Evolutionary conservation across 2,113 vertebrate species (phyloP).

Genomic region (Puma concolor): DNA sequence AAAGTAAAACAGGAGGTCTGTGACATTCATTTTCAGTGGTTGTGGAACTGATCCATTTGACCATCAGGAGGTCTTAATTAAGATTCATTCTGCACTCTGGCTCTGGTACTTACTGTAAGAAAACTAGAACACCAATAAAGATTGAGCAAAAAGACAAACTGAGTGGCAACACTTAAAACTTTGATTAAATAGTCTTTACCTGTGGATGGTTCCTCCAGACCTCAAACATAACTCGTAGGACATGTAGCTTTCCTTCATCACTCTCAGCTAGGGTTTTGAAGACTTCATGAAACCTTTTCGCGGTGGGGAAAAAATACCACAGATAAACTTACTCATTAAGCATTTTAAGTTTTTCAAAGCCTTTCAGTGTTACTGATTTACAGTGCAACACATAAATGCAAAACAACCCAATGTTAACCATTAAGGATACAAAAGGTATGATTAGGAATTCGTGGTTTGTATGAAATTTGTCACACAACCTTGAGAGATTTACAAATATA

Average conservation of each 20-base stretch:
- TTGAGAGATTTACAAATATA: background rate
- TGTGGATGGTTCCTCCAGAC: conserved; percentile 98
- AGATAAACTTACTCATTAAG: conserved; percentile 29
- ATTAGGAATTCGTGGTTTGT: background rate
- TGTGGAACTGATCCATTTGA: background rate
- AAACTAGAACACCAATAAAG: background rate
- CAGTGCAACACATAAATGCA: background rate
- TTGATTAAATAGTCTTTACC: conserved; percentile 84
- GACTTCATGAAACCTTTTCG: conserved; percentile 96
- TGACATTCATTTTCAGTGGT: background rate
- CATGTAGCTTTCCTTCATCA: conserved; percentile 97
- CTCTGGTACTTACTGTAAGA: background rate
- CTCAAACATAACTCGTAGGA: conserved; percentile 95
- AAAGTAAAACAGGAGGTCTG: background rate
- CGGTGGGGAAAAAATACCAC: background rate
- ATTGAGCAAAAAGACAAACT: background rate
- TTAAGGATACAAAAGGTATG: background rate
- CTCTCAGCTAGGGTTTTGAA: conserved; percentile 94
- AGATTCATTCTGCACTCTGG: background rate
- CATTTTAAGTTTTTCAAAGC: conserved; percentile 28
- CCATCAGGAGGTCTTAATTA: background rate
- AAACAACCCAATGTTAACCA: conserved; percentile 18
- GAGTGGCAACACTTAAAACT: background rate
- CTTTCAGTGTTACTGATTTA: conserved; percentile 30
- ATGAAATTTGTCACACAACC: background rate